Conservation (phyloP, 2,113 vertebrate genomes). For the Girardinichthys multiradiatus region DNA sequence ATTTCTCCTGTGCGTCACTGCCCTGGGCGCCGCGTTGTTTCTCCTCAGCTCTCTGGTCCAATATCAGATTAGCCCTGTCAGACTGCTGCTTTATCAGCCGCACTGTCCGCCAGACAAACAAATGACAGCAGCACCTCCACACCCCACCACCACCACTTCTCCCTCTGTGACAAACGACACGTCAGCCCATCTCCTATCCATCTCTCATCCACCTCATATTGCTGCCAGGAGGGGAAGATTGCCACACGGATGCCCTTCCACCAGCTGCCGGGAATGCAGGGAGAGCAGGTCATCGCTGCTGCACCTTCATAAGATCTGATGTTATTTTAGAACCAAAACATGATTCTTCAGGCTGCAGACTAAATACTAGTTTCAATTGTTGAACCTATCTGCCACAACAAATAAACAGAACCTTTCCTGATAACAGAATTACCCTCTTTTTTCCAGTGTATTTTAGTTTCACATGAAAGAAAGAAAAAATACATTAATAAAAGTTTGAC, state of each 20-base stretch:
- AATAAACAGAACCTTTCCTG: not conserved
- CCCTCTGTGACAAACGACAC: conserved; percentile 46
- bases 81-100: conserved; percentile 48
- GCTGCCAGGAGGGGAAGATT: conserved; percentile 17
- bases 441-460: too few relatives aligned
- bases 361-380: too few relatives aligned
- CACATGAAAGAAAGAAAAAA: not conserved
- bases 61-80: conserved; percentile 56
- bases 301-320: not conserved
- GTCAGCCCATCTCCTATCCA: conserved; percentile 36
- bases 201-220: conserved; percentile 34
- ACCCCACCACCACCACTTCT: conserved; percentile 1
- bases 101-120: conserved; percentile 39
- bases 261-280: not conserved
- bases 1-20: not conserved
- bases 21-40: not conserved
- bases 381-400: not conserved
- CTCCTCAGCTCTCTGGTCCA: conserved; percentile 7
- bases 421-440: too few relatives aligned
- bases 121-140: conserved; percentile 36
- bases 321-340: not conserved
- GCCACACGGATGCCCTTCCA: conserved; percentile 32
- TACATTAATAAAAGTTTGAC: not conserved
- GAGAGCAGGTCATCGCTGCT: not conserved
- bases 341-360: not conserved